Conservation (phyloP, 2,888 invertebrate species). For the Icerya purchasi region DNA sequence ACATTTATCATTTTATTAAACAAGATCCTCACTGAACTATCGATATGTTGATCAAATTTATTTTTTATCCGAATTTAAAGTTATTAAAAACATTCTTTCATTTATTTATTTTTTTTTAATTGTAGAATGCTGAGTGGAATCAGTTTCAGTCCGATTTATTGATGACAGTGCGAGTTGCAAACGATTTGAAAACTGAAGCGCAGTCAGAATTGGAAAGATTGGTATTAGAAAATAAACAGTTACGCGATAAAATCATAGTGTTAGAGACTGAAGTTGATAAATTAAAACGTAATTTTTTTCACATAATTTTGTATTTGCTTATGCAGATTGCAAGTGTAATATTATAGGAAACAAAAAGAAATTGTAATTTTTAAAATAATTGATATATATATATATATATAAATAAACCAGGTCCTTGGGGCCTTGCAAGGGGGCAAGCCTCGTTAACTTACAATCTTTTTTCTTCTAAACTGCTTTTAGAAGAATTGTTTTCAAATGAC, state of each 20-base stretch:
- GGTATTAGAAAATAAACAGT: slow-evolving; percentile 57
- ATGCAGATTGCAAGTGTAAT: neutral
- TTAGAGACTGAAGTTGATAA: slow-evolving; percentile 63
- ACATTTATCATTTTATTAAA: too few relatives aligned
- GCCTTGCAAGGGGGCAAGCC: too few relatives aligned
- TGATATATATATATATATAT: too few relatives aligned
- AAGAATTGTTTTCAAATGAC: too few relatives aligned
- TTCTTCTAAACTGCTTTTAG: too few relatives aligned
- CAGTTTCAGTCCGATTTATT: slow-evolving; percentile 82
- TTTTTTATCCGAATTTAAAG: too few relatives aligned
- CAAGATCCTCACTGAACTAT: too few relatives aligned
- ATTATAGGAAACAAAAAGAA: slow-evolving; percentile 1
- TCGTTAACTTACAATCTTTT: too few relatives aligned
- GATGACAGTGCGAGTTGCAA: slow-evolving; percentile 82
- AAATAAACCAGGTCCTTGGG: too few relatives aligned
- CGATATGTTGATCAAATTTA: too few relatives aligned
- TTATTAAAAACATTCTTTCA: too few relatives aligned
- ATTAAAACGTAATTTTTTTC: slow-evolving; percentile 39
- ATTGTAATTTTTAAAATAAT: neutral
- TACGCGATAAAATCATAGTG: slow-evolving; percentile 51
- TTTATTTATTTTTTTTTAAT: slow-evolving; percentile 17
- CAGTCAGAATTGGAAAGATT: slow-evolving; percentile 60
- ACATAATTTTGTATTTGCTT: neutral
- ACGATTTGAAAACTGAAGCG: slow-evolving; percentile 90
- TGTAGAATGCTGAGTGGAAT: slow-evolving; percentile 67